Percentiles rank a stretch among this genome's conserved stretches.
Evolutionary conservation across 2,888 invertebrate genomes (phyloP).

Genomic region (Tenthredo distinguenda): DNA sequence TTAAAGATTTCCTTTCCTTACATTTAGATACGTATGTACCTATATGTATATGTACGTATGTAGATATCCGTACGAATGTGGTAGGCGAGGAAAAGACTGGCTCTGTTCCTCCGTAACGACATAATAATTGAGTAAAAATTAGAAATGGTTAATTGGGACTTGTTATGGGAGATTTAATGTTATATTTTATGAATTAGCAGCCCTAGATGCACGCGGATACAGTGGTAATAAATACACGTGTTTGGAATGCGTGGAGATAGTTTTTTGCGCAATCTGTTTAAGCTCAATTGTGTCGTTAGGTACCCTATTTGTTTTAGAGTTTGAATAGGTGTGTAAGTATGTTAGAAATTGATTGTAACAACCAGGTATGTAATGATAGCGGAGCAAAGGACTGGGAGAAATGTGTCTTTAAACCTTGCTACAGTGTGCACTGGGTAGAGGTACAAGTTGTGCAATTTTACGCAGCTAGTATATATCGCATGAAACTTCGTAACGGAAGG

Average conservation of each 20-base stretch:
- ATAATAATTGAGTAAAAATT: conserved; percentile 2
- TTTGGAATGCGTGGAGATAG: not conserved
- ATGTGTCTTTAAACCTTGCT: conserved; percentile 4
- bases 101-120: not conserved
- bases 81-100: not conserved
- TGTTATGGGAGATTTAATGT: not conserved
- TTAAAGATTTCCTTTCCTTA: not conserved
- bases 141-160: not conserved
- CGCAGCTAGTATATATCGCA: not conserved
- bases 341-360: not conserved
- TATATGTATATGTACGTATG: not conserved
- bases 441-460: not conserved
- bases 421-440: not conserved
- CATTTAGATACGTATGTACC: not conserved
- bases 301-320: not conserved
- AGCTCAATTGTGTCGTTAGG: not conserved
- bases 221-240: not conserved
- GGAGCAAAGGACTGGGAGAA: not conserved
- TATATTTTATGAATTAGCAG: not conserved
- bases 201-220: not conserved
- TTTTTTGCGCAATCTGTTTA: not conserved
- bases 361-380: not conserved
- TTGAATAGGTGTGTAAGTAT: not conserved
- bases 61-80: not conserved
- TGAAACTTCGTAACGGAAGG: conserved; percentile 24